Evolutionary conservation across 2,888 invertebrate genomes (phyloP), one percentile per base, ranked within the genome.

Genomic region (Drosophila hamatofila): DNA sequence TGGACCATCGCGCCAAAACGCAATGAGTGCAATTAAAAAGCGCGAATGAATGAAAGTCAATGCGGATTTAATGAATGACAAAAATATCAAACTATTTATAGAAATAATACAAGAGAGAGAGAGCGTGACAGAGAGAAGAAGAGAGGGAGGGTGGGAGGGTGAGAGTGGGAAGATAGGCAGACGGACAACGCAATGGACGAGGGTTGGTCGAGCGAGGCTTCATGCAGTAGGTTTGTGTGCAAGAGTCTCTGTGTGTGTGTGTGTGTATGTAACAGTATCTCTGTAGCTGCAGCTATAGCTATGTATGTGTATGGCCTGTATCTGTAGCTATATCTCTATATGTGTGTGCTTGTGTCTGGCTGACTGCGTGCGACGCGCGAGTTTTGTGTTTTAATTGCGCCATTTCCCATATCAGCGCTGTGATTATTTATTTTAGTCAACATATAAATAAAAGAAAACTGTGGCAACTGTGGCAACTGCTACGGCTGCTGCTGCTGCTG

Each of bases 321-420:
- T 30, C 11, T 60, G 37, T 23, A 55, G 33, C 23, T 61, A 7
- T 41, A 61, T 33, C 46, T 30, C 11, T 65, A 14, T 60, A 1
- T n/a, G 52, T 64, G 49, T 63, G 18, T 67, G 71, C 63, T 33
- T 27, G 23, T 46, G 46, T 62, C 33, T 65, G 39, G 16, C 51
- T 76, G 65, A 67, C 23, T 65, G 77, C 64, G 48, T 67, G 62
- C 66, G 68, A 57, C 49, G 70, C 57, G 58, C 51, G 56, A 67
- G 72, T 65, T 79, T 74, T 76, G 63, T 75, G 57, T 74, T 84
- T 88, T 86, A 86, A 86, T 86, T 86, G 86, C 86, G 80, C 75
- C 78, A 82, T 86, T 89, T 88, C 86, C 89, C 86, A 86, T 84
- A 89, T 86, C 89, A 89, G 87, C 72, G 68, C 60, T 69, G 68